These are phyloP conservation scores for Falco rusticolus DNA, from an alignment of 2,797 vertebrate species.

Conservation along the genomic window DNA sequence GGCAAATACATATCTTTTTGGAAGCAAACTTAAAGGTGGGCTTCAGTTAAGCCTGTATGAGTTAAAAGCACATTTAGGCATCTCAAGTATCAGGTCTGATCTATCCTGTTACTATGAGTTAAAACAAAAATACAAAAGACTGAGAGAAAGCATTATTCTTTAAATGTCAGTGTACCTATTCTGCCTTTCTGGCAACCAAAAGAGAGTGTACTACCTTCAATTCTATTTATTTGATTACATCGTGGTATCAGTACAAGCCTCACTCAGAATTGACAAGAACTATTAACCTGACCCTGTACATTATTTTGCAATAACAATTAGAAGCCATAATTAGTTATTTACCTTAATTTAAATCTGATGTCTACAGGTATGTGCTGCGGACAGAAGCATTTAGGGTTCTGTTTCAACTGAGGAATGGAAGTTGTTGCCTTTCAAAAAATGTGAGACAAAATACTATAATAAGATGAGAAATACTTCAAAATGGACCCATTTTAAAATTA, in stretches of 20 bases:
- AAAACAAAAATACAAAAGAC: background rate
- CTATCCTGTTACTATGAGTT: background rate
- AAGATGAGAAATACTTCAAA: background rate
- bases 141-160: background rate
- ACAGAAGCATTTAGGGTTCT: no score
- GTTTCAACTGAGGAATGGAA: background rate
- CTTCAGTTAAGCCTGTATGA: background rate
- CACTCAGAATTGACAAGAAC: background rate
- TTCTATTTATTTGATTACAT: background rate
- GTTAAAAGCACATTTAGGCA: background rate
- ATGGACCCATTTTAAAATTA: background rate
- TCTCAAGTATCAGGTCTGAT: background rate
- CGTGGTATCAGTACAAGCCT: background rate
- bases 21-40: background rate
- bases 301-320: background rate
- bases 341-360: background rate
- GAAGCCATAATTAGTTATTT: background rate
- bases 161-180: background rate
- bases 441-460: background rate
- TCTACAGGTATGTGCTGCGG: background rate
- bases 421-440: background rate
- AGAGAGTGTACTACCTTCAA: background rate
- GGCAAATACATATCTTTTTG: background rate
- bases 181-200: background rate
- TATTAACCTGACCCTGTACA: fast-evolving